These are phyloP conservation scores for Brachyhypopomus occidentalis DNA, from an alignment of 2,113 vertebrate genomes.

Conservation along the genomic window DNA sequence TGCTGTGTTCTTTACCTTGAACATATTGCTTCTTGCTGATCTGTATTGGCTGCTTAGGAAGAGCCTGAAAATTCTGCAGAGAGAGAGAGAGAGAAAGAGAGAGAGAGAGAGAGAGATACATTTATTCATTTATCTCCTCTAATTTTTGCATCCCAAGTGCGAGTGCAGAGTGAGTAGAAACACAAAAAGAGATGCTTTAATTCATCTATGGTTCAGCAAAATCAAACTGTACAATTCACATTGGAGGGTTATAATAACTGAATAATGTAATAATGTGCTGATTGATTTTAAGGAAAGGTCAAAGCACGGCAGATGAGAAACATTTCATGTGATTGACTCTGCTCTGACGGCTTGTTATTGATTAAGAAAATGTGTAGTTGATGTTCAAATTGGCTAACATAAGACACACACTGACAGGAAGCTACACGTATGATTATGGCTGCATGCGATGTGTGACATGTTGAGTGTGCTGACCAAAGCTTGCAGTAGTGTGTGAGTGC, in stretches of 20 bases:
- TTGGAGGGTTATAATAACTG: neutral
- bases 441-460: slow-evolving; percentile 1
- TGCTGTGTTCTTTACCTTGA: slow-evolving; percentile 61
- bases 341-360: neutral
- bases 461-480: neutral
- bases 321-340: neutral
- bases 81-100: neutral
- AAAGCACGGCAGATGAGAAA: neutral
- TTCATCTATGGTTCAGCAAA: slow-evolving; percentile 17
- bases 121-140: neutral
- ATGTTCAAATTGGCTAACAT: neutral
- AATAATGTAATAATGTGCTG: neutral
- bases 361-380: neutral
- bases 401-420: neutral
- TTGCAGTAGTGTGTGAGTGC: neutral
- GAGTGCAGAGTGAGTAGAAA: neutral
- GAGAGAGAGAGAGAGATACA: neutral
- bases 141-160: slow-evolving; percentile 13
- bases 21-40: slow-evolving; percentile 66
- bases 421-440: neutral
- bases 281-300: neutral
- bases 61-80: slow-evolving; percentile 73
- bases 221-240: neutral
- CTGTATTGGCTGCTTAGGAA: slow-evolving; percentile 71
- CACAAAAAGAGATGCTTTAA: slow-evolving; percentile 16